These are phyloP conservation scores for Lycophotia porphyrea DNA, from an alignment of 2,888 invertebrate genomes.

Conservation along the genomic window DNA sequence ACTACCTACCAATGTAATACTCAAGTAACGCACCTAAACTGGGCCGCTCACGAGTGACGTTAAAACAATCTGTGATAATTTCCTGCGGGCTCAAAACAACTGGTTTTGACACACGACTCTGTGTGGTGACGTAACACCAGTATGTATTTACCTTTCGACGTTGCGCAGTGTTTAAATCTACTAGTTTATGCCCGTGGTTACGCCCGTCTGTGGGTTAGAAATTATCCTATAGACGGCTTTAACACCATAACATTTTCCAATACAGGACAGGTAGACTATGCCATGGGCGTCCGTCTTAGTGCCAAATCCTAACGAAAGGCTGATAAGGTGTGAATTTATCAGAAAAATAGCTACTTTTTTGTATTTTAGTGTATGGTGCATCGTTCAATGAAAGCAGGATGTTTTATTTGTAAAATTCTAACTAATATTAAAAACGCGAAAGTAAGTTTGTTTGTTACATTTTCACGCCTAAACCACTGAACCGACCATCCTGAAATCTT, in stretches of 20 bases:
- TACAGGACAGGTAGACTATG: neutral
- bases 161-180: neutral
- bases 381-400: neutral
- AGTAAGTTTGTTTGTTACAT: too few species aligned
- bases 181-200: neutral
- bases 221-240: neutral
- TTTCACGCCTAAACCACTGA: too few species aligned
- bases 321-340: neutral
- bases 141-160: slow-evolving; percentile 47
- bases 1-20: slow-evolving; percentile 12
- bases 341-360: neutral
- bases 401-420: neutral
- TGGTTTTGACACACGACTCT: slow-evolving; percentile 48
- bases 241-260: neutral
- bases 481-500: too few species aligned
- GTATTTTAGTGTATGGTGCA: too few species aligned
- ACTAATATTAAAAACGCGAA: too few species aligned
- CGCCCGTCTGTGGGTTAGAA: neutral
- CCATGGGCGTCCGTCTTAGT: neutral
- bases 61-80: slow-evolving; percentile 66
- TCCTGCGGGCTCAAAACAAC: slow-evolving; percentile 61
- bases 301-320: neutral
- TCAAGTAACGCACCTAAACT: slow-evolving; percentile 27
- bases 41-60: slow-evolving; percentile 49
- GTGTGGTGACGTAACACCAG: slow-evolving; percentile 48